These are phyloP conservation scores for Scaptodrosophila lebanonensis DNA, from an alignment of 1,140 invertebrate genomes.

Conservation along the genomic window DNA sequence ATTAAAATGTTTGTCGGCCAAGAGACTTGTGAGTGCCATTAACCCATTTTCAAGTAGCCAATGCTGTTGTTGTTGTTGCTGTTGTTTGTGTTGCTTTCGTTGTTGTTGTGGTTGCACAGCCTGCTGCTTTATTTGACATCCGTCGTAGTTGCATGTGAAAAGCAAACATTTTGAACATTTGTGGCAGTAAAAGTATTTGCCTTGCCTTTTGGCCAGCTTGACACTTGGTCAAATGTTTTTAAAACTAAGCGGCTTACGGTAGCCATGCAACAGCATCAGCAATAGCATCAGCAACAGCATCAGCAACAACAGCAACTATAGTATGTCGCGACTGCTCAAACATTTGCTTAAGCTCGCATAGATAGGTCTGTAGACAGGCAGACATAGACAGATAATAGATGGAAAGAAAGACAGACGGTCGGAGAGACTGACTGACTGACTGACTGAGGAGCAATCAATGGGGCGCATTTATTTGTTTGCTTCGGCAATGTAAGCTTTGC, in stretches of 20 bases:
- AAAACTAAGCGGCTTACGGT: constrained; percentile 25
- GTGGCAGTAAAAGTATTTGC: neutral
- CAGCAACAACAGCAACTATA: constrained; percentile 20
- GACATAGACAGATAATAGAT: constrained; percentile 24
- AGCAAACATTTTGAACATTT: constrained; percentile 10
- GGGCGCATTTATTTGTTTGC: constrained; percentile 61
- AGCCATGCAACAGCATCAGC: constrained; percentile 10
- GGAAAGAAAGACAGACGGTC: constrained; percentile 1
- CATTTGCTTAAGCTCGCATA: constrained; percentile 35
- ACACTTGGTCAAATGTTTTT: too few relatives aligned
- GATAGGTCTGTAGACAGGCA: neutral
- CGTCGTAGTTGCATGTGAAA: neutral
- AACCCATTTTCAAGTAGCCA: constrained; percentile 53
- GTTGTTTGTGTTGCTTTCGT: constrained; percentile 5
- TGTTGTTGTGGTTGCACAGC: too few relatives aligned
- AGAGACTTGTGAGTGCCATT: constrained; percentile 36
- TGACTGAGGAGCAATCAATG: too few relatives aligned
- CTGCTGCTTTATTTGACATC: too few relatives aligned
- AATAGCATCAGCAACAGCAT: constrained; percentile 7
- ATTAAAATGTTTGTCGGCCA: constrained; percentile 45
- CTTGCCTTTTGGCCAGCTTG: neutral
- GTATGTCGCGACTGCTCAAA: constrained; percentile 26
- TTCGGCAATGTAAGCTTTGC: neutral
- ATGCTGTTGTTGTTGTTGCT: constrained; percentile 7
- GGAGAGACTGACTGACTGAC: too few relatives aligned